Evolutionary conservation across 2,888 invertebrate genomes (phyloP).

Genomic region (Watsonalla binaria): DNA sequence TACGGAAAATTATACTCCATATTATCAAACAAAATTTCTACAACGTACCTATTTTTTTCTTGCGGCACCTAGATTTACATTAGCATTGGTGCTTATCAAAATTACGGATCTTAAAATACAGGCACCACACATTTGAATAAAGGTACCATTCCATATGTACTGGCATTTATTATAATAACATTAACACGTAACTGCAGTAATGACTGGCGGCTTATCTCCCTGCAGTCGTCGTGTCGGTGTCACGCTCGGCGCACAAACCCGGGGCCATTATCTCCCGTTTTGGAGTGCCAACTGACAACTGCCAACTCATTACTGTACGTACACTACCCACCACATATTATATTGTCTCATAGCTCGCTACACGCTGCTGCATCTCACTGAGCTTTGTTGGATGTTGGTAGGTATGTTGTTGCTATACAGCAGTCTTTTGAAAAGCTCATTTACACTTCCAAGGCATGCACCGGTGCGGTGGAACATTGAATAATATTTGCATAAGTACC

Average conservation of each 20-base stretch:
- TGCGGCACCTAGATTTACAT: background rate
- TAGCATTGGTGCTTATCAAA: background rate
- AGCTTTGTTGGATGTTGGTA: background rate
- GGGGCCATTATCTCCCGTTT: slow-evolving; percentile 60
- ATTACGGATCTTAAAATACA: background rate
- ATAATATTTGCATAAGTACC: background rate
- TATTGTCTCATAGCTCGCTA: slow-evolving; percentile 10
- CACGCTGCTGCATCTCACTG: background rate
- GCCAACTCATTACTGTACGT: background rate
- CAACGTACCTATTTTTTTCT: no score
- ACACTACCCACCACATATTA: slow-evolving; percentile 17
- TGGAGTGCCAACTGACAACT: slow-evolving; percentile 31
- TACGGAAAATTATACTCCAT: slow-evolving; percentile 18
- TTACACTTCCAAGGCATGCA: background rate
- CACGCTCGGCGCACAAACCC: slow-evolving; percentile 42
- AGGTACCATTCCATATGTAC: background rate
- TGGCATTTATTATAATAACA: slow-evolving; percentile 9
- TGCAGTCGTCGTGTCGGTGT: slow-evolving; percentile 39
- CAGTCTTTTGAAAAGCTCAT: background rate
- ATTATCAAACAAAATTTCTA: no score
- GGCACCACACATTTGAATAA: no score
- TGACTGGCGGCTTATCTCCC: slow-evolving; percentile 35
- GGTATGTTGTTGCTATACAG: background rate
- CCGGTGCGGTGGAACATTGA: background rate
- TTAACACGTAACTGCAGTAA: slow-evolving; percentile 36